Base-by-base conservation (phyloP, 2,797 vertebrate genomes). In the Xenentodon cancila region DNA sequence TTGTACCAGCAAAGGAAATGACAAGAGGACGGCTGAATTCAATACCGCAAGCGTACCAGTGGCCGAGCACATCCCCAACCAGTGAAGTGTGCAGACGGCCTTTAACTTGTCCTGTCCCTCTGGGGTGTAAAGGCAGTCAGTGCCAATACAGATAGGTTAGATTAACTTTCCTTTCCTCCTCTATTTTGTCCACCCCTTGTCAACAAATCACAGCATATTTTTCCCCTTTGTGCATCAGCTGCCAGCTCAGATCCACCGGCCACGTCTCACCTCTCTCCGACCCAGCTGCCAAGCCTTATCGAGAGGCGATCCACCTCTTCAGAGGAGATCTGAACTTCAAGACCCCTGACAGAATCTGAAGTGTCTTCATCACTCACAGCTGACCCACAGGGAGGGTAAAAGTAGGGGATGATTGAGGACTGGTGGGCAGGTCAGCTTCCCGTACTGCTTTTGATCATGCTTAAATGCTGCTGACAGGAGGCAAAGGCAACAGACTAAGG, bases 1-100 rank as follows among this genome's bases (percentile, higher is more conserved):
- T 78, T 43, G 17, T 55, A 87, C 92, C 90, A 88, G 77, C 50
- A 1, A 64, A 80, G 86, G 87, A 92, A 91, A 89, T 87, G 78
- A 88, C 74, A 61, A 56, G 76, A 64, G 73, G 71, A 88, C 70
- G 82, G 77, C 77, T 75, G 75, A 81, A 77, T 75, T 71, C 62
- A 80, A 85, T 71, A 72, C 53, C 17, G 50, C 27, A 16, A 32
- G 66, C 71, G 56, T 61, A 59, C 6, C 34, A 40, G 54, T 9
- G 3, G 44, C 53, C 7, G 17, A 52, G 65, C 61, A 61, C 64
- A 53, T 68, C 70, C 42, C 68, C 48, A 73, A 72, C 51, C 63
- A 37, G 59, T 2, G 13, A 51, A 25, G 54, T 46, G 45, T 22
- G 18, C 40, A 11, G 5, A 53, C 22, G 40, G 22, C 37, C 50